A percentile compares a stretch with the other conserved stretches of the same genome.
Conservation (phyloP, 2,113 vertebrate species). For the Microtus pennsylvanicus region DNA sequence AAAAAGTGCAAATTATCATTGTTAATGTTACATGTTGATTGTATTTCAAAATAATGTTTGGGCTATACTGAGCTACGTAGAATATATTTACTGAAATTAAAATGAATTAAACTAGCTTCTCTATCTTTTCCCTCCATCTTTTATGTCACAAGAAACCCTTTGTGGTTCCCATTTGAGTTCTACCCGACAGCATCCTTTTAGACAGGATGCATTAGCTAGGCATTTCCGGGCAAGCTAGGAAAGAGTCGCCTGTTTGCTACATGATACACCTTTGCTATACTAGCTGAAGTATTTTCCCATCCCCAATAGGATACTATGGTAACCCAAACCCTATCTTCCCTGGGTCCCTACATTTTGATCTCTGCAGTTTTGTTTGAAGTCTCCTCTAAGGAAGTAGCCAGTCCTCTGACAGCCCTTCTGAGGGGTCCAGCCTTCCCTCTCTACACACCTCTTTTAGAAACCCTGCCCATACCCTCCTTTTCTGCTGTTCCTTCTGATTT, state of each 20-base stretch:
- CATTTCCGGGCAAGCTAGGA: background rate
- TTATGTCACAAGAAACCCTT: background rate
- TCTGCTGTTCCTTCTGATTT: background rate
- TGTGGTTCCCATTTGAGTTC: background rate
- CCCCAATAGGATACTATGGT: background rate
- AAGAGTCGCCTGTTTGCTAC: background rate
- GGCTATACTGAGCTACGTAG: background rate
- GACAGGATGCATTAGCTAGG: background rate
- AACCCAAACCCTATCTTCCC: background rate
- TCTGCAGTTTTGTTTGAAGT: background rate
- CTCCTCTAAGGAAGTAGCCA: background rate
- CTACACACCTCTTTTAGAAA: background rate
- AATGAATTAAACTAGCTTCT: background rate
- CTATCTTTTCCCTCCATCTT: background rate
- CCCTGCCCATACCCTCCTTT: accelerated
- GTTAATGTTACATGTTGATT: background rate
- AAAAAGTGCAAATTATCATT: background rate
- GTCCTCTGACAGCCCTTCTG: no score
- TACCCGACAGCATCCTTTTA: background rate
- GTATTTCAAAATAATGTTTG: background rate
- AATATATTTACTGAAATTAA: background rate
- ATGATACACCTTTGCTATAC: accelerated
- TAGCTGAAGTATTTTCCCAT: background rate
- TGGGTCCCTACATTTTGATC: accelerated
- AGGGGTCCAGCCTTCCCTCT: accelerated